These are phyloP conservation scores for Dolichomitus sp. DNA, from an alignment of 2,888 invertebrate genomes.

Conservation along the genomic window DNA sequence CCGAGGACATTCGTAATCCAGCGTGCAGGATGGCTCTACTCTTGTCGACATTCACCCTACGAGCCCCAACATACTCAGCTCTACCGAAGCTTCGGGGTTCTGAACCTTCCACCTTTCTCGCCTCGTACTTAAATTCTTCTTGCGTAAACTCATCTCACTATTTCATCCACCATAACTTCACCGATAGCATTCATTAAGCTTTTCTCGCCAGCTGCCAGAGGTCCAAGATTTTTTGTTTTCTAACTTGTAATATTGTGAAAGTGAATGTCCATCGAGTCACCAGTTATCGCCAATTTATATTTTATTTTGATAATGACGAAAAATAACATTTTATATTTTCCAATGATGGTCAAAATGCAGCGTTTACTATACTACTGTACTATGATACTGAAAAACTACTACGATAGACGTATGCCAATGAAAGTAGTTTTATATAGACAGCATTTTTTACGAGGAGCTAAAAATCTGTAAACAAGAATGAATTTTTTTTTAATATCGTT, in stretches of 20 bases:
- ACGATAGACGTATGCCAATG: conserved; percentile 34
- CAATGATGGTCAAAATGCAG: conserved; percentile 64
- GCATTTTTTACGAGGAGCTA: conserved; percentile 21
- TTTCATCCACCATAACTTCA: neutral
- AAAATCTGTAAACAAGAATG: conserved; percentile 28
- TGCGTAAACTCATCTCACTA: neutral
- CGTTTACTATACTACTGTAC: conserved; percentile 49
- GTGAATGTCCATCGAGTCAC: conserved; percentile 63
- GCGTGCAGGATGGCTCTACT: neutral
- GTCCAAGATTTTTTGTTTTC: neutral
- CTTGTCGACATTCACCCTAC: neutral
- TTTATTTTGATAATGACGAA: conserved; percentile 85
- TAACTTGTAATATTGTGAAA: neutral
- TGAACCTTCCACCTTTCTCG: neutral
- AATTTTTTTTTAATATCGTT: neutral
- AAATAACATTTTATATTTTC: too few species aligned
- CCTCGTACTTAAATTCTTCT: conserved; percentile 11
- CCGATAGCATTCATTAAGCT: neutral
- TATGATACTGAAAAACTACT: conserved; percentile 60
- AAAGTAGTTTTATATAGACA: conserved; percentile 68
- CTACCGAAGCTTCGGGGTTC: neutral
- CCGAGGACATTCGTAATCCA: conserved; percentile 11
- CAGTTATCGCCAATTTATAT: conserved; percentile 83
- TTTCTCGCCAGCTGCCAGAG: neutral
- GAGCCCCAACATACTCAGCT: neutral